Evolutionary conservation across 2,888 invertebrate species (phyloP).

Genomic region (Hydrotaea cyrtoneurina): DNA sequence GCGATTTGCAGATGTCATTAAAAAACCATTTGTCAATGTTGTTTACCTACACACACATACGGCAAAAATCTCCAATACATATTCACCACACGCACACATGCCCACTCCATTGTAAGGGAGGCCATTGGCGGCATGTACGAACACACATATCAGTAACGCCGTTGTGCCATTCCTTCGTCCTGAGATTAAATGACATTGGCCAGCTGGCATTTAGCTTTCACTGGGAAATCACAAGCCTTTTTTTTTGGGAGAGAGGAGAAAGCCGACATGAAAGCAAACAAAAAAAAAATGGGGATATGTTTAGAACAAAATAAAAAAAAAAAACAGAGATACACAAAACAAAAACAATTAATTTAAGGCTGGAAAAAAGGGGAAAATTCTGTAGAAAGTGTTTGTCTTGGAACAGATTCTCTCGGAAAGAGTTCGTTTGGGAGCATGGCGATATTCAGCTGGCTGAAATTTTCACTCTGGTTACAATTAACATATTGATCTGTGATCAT

Average conservation of each 20-base stretch:
- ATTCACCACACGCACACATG: too few relatives aligned
- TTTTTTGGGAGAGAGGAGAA: background rate
- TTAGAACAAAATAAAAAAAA: background rate
- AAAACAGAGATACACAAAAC: too few relatives aligned
- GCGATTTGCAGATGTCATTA: slow-evolving; percentile 54
- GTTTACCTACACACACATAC: slow-evolving; percentile 22
- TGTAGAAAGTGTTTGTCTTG: too few relatives aligned
- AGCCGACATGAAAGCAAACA: background rate
- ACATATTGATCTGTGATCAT: too few relatives aligned
- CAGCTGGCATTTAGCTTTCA: slow-evolving; percentile 52
- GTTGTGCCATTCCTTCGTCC: slow-evolving; percentile 5
- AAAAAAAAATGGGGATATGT: background rate
- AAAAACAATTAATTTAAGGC: too few relatives aligned
- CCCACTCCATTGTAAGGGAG: background rate
- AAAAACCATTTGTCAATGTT: slow-evolving; percentile 65
- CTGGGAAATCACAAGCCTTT: slow-evolving; percentile 58
- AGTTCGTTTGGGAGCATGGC: too few relatives aligned
- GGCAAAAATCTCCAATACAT: background rate
- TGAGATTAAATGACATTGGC: background rate
- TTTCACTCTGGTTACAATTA: too few relatives aligned
- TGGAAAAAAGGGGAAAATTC: too few relatives aligned
- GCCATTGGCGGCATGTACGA: too few relatives aligned
- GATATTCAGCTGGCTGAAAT: too few relatives aligned
- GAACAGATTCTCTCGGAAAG: too few relatives aligned
- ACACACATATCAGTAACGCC: too few relatives aligned